Evolutionary conservation across 2,888 invertebrate species (phyloP).

Genomic region (Allacma fusca): DNA sequence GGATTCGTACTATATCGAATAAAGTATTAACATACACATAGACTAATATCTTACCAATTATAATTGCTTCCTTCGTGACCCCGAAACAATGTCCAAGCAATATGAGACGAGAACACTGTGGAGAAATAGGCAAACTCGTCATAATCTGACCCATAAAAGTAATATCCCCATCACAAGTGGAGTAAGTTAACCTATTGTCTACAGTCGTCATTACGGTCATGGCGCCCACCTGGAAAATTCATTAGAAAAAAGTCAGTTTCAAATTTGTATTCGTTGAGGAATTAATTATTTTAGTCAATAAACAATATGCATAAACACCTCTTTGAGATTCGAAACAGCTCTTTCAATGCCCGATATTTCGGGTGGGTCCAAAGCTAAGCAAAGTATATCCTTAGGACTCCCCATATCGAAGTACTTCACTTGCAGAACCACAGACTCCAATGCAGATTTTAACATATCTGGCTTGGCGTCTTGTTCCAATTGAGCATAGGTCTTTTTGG

Average conservation of each 20-base stretch:
- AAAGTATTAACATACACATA: neutral
- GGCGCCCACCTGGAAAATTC: conserved; percentile 50
- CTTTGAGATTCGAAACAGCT: conserved; percentile 85
- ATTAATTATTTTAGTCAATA: neutral
- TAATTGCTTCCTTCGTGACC: conserved; percentile 81
- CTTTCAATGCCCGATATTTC: conserved; percentile 80
- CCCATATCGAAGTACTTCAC: conserved; percentile 84
- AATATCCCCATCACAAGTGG: conserved; percentile 80
- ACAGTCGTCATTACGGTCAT: conserved; percentile 47
- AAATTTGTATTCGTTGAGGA: neutral
- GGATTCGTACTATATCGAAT: too few relatives aligned
- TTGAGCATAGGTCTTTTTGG: conserved; percentile 67
- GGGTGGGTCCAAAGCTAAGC: conserved; percentile 83
- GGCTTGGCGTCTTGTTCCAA: conserved; percentile 69
- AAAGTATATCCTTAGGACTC: conserved; percentile 77
- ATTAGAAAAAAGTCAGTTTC: neutral
- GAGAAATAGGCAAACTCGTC: conserved; percentile 82
- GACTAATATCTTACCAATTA: conserved; percentile 72
- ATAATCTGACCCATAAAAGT: conserved; percentile 86
- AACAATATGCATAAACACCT: conserved; percentile 66
- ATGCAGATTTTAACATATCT: conserved; percentile 81
- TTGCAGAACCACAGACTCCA: conserved; percentile 81
- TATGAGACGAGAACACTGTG: conserved; percentile 82
- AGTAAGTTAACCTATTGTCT: conserved; percentile 56
- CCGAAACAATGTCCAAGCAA: conserved; percentile 87